Conservation (phyloP, 2,888 invertebrate genomes). For the Latrodectus hesperus region DNA sequence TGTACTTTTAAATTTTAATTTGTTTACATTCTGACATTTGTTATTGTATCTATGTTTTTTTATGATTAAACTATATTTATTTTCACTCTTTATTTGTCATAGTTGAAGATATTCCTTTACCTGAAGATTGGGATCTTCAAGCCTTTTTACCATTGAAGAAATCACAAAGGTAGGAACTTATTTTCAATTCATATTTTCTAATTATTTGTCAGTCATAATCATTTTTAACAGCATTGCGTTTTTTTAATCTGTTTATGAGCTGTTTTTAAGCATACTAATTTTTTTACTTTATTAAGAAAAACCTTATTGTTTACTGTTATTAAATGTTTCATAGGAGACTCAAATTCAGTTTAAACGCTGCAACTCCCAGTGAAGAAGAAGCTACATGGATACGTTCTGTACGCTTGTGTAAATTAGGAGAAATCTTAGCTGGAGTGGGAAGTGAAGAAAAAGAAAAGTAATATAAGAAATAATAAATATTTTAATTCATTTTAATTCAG, state of each 20-base stretch:
- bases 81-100: conserved; percentile 68
- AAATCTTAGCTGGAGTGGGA: conserved; percentile 71
- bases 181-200: background rate
- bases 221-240: background rate
- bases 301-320: no score
- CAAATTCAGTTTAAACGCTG: conserved; percentile 72
- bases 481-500: no score
- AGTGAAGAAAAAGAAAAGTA: conserved; percentile 71
- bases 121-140: conserved; percentile 86
- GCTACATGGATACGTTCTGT: conserved; percentile 74
- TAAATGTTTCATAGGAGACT: conserved; percentile 71
- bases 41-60: no score
- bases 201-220: background rate
- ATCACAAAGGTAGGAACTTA: conserved; percentile 73
- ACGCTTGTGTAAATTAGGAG: conserved; percentile 74
- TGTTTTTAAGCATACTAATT: background rate
- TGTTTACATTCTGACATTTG: no score
- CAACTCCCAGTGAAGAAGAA: conserved; percentile 72
- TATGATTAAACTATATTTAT: no score
- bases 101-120: conserved; percentile 82
- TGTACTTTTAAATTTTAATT: no score
- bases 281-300: background rate
- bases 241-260: background rate
- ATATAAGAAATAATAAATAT: background rate
- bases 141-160: conserved; percentile 84